Base-by-base conservation (phyloP, 1,140 invertebrate species). In the Linepithema humile region DNA sequence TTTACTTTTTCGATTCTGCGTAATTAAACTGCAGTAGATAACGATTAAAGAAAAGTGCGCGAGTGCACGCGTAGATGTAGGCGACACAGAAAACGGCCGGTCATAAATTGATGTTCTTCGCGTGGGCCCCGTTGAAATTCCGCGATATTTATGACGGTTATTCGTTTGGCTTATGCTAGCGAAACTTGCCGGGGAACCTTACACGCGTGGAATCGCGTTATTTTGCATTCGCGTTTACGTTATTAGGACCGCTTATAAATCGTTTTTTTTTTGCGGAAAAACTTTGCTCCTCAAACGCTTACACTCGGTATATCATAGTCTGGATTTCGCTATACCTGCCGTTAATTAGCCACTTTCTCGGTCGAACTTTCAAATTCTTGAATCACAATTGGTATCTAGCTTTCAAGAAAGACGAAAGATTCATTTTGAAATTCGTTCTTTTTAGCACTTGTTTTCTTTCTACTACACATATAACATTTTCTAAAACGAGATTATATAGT, bases 181-280 rank as follows among this genome's bases (percentile, higher is more conserved):
- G 72, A 78, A 88, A 84, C 77, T 90, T 83, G 62, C 57, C 67
- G 26, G 45, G 48, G 20, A 72, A 53, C 20, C 60, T 64, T 62
- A 55, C 53, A 59, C 72, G 53, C 50, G 67, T 57, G 64, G 45
- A n/a, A 29, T 69, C 82, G 70, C 53, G 60, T 78, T 84, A 57
- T 43, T 84, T 87, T 83, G 72, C 80, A 84, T 84, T 82, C 59
- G 78, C 85, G 77, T 87, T 88, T 77, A 57, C 78, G 78, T 87
- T 86, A 88, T 87, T 88, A 87, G 77, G 12, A 38, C 45, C 80
- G 75, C 88, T 88, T 90, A 90, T 90, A 90, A 88, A 90, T 90
- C 85, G 87, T 74, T 6, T 10, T 74, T n/a, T n/a, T 62, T 82
- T 85, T 83, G 69, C 65, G 55, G 53, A 26, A 12, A 70, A 88